These are phyloP conservation scores for Numida meleagris DNA, from an alignment of 2,113 vertebrate genomes.

Conservation along the genomic window DNA sequence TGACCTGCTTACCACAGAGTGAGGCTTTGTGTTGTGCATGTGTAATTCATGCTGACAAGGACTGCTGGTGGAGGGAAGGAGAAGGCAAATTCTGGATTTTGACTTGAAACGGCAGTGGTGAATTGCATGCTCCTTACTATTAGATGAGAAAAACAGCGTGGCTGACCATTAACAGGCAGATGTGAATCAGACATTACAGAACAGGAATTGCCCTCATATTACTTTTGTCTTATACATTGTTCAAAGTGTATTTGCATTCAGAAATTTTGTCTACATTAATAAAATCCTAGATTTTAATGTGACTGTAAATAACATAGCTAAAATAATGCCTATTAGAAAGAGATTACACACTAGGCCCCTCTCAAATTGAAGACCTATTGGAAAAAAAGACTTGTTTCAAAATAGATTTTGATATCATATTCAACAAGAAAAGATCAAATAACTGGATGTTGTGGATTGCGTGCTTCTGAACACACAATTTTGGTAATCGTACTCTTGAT, in stretches of 20 bases:
- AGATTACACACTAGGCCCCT: not conserved
- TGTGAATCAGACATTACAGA: conserved; percentile 1
- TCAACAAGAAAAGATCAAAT: not conserved
- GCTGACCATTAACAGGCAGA: not conserved
- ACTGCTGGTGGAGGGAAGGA: not conserved
- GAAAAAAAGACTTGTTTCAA: not conserved
- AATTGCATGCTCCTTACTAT: not conserved
- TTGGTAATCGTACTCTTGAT: not conserved
- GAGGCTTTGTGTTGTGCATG: not conserved
- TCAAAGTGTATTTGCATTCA: not conserved
- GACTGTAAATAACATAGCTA: not conserved
- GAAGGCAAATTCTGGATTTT: conserved; percentile 2
- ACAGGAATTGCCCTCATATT: not conserved
- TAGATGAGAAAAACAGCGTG: not conserved
- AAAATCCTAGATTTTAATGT: not conserved
- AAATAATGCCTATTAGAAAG: not conserved
- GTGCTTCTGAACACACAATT: not conserved
- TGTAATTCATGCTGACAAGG: conserved; percentile 58
- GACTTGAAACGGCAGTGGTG: not conserved
- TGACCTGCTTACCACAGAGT: conserved; percentile 19
- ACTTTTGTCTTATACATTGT: not conserved
- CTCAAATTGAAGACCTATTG: not conserved
- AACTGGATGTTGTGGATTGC: not conserved
- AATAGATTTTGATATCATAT: not conserved
- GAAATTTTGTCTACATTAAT: not conserved